Evolutionary conservation across 2,797 vertebrate species (phyloP).

Genomic region (Megaceryle alcyon): DNA sequence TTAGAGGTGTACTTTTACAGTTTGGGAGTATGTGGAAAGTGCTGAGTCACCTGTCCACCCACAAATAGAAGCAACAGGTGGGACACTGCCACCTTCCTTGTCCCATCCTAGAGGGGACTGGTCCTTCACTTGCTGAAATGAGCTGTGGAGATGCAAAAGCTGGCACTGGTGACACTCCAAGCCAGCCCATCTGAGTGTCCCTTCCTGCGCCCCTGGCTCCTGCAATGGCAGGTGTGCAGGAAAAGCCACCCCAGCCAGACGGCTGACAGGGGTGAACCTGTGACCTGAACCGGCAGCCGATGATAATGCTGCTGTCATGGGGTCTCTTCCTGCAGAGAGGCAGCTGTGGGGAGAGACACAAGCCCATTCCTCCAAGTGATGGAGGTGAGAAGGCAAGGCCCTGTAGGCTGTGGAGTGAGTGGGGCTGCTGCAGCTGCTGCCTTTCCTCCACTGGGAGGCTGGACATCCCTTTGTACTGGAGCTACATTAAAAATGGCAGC

Average conservation of each 20-base stretch:
- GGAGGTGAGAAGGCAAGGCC: accelerated
- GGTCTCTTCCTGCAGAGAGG: not conserved
- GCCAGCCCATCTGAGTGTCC: not conserved
- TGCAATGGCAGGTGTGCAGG: not conserved
- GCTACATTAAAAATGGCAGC: not conserved
- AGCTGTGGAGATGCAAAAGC: not conserved
- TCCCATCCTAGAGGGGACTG: accelerated
- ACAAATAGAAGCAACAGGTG: not conserved
- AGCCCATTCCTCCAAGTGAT: not conserved
- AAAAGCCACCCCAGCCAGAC: not conserved
- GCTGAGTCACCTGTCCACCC: not conserved
- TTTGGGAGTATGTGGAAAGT: not conserved
- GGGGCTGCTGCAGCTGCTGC: not conserved
- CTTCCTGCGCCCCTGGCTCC: not conserved
- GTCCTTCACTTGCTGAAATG: not conserved
- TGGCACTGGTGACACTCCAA: not conserved
- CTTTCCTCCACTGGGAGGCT: not conserved
- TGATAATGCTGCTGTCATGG: accelerated
- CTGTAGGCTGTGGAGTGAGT: not conserved
- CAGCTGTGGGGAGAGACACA: not conserved
- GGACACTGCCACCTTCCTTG: not conserved
- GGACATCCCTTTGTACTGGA: accelerated
- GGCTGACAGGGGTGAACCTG: not conserved
- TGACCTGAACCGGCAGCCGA: accelerated
- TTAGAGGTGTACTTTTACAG: not conserved